Evolutionary conservation across 1,140 invertebrate species (phyloP).

Genomic region (Zaprionus gabonicus): DNA sequence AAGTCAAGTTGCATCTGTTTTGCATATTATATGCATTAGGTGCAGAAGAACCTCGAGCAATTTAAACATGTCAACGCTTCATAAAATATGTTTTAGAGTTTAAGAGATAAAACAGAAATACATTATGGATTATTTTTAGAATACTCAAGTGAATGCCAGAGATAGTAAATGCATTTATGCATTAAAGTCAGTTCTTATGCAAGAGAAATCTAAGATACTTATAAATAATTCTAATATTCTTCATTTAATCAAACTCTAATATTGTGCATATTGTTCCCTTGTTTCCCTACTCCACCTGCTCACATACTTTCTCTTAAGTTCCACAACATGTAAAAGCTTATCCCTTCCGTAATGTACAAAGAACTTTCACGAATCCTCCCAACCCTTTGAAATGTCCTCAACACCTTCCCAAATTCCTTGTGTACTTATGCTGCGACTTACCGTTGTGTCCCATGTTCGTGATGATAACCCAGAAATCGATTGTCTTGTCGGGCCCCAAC

Average conservation of each 20-base stretch:
- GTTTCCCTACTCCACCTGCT: too few relatives aligned
- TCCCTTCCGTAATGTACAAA: background rate
- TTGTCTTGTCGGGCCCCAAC: conserved; percentile 96
- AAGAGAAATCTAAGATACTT: background rate
- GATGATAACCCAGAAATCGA: conserved; percentile 98
- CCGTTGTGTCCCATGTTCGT: conserved; percentile 94
- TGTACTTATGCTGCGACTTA: conserved; percentile 85
- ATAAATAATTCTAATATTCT: background rate
- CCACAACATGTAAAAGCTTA: background rate
- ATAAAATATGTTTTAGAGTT: background rate
- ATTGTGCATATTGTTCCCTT: too few relatives aligned
- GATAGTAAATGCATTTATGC: background rate
- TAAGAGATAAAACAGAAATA: background rate
- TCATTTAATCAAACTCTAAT: too few relatives aligned
- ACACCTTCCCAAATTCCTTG: background rate
- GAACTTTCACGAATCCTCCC: background rate
- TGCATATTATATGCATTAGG: conserved; percentile 6
- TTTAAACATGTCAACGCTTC: conserved; percentile 2
- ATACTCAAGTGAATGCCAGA: background rate
- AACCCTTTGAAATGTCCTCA: background rate
- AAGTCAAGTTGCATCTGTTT: conserved; percentile 7
- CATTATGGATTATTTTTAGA: background rate
- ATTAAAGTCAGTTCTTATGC: background rate
- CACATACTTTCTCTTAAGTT: too few relatives aligned
- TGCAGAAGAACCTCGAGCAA: background rate